Conservation (phyloP, 2,797 vertebrate species). For the Tragelaphus oryx region DNA sequence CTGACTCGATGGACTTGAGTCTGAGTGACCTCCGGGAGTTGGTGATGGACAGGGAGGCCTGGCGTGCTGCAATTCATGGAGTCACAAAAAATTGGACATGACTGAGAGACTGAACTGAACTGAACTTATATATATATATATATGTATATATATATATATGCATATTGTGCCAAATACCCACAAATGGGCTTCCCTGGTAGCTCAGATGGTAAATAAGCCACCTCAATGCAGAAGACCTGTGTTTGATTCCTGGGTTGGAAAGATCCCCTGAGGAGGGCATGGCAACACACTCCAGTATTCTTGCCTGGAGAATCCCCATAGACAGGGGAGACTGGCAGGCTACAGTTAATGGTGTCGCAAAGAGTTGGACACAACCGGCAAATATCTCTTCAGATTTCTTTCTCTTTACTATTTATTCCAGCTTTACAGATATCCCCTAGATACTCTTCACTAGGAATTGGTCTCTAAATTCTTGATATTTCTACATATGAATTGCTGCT, state of each 20-base stretch:
- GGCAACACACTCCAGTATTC: background rate
- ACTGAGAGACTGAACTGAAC: no score
- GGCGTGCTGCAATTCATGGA: no score
- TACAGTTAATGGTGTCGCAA: background rate
- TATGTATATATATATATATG: rapidly evolving
- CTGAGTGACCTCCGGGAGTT: no score
- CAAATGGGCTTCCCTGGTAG: background rate
- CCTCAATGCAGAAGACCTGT: background rate
- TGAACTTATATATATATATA: background rate
- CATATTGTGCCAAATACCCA: background rate
- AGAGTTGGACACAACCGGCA: background rate
- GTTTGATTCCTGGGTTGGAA: background rate
- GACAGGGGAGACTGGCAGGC: background rate
- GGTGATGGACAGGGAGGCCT: no score
- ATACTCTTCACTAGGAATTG: background rate
- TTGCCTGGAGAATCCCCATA: background rate
- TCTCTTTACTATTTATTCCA: background rate
- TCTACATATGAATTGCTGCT: background rate
- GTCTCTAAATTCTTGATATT: background rate
- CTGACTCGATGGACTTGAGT: no score
- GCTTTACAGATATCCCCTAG: background rate
- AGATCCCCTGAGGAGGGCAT: background rate
- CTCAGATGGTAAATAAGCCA: background rate
- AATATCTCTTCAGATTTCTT: background rate
- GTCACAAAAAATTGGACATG: no score